A percentile compares a stretch with the other conserved stretches of the same genome.
These are phyloP conservation scores for Kradibia gibbosae DNA, from an alignment of 1,140 invertebrate species.

Conservation along the genomic window DNA sequence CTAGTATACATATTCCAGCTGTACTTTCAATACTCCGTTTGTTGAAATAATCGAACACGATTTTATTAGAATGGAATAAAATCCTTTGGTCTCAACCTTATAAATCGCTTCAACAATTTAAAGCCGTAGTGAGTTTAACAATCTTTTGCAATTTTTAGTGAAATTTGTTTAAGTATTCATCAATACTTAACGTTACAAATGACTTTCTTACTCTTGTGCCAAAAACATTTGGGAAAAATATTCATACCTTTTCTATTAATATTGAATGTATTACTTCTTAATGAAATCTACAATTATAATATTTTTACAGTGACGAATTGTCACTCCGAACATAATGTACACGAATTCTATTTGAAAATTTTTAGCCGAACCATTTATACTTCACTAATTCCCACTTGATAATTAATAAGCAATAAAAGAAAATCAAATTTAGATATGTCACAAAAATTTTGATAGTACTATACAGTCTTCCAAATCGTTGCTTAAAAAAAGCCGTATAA, in stretches of 20 bases:
- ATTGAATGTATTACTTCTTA: background rate
- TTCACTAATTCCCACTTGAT: slow-evolving; percentile 18
- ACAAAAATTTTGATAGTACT: slow-evolving; percentile 22
- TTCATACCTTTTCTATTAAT: slow-evolving; percentile 30
- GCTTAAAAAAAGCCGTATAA: background rate
- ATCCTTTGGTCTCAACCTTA: slow-evolving; percentile 27
- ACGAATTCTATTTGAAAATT: slow-evolving; percentile 14
- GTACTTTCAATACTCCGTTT: slow-evolving; percentile 27
- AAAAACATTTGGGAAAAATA: slow-evolving; percentile 25
- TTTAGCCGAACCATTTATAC: background rate
- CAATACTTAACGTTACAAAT: slow-evolving; percentile 26
- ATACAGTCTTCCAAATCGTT: slow-evolving; percentile 40
- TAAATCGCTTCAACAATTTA: background rate
- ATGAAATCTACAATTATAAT: slow-evolving; percentile 20
- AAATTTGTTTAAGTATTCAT: background rate
- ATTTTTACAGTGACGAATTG: slow-evolving; percentile 7
- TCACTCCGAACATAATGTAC: background rate
- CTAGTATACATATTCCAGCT: slow-evolving; percentile 12
- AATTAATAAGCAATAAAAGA: background rate
- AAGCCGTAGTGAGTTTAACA: background rate
- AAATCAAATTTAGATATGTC: background rate
- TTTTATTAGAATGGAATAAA: background rate
- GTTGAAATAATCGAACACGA: background rate
- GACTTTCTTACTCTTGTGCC: slow-evolving; percentile 46
- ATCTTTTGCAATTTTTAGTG: background rate